Evolutionary conservation across 2,113 vertebrate genomes (phyloP), one percentile per base, ranked within the genome.

Genomic region (Erythrocebus patas): DNA sequence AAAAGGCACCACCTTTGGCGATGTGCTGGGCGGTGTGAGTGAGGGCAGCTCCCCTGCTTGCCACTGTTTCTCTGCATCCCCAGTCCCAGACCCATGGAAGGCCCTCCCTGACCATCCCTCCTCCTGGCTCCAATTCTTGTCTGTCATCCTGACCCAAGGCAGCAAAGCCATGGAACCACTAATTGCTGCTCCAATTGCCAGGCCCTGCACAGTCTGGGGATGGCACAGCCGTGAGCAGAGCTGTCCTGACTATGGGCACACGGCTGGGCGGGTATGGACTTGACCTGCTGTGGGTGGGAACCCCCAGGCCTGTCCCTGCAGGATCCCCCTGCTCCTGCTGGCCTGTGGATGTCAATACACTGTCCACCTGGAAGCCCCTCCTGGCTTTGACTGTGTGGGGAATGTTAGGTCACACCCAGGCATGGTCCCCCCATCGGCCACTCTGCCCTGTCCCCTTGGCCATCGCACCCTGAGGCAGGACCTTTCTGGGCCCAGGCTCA

Each of bases 1-100:
- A 35, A 79, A 82, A 95, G 57, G 18, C 32, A 40, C 6, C 13
- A 6, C 59, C 23, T 90, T 43, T 18, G 45, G 61, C 0, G 45
- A 25, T 68, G 22, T 4, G 16, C 5, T 78, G 32, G 1, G 0
- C 2, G 45, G n/a, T 0, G 8, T 8, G 23, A 8, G 2, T 0
- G 18, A 12, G 23, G 6, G 16, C 3, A 23, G 11, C 9, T 22
- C 18, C 12, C 4, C 23, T 5, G 25, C 27, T 22, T 11, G 23
- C 45, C 22, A 2, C 75, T 0, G 11, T 80, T 85, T 50, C 78
- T 85, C 90, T 9, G 27, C 48, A 18, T 11, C n/a, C 22, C 25
- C 14, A 12, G 9, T 5, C 72, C 43, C 70, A 43, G 22, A n/a
- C 50, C 35, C n/a, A 38, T 10, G 3, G 10, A 25, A 38, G n/a